Conservation (phyloP, 2,113 vertebrate genomes). For the Cephalopterus ornatus region DNA sequence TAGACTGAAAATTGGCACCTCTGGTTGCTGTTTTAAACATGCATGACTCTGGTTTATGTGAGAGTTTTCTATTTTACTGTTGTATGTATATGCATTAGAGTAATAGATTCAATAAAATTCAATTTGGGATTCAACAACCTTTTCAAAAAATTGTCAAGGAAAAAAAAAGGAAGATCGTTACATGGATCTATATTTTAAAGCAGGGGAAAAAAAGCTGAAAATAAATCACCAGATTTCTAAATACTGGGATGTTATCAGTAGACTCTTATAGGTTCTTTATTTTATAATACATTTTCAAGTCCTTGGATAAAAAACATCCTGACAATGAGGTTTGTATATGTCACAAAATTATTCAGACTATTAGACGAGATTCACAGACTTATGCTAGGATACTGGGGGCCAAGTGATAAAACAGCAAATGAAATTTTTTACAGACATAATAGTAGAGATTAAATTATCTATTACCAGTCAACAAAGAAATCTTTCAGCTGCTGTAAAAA, state of each 20-base stretch:
- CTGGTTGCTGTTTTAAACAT: not conserved
- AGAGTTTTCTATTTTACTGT: not conserved
- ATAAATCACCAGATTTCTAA: not conserved
- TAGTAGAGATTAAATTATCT: not conserved
- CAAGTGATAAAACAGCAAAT: not conserved
- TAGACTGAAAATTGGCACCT: not conserved
- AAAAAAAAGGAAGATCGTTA: not conserved
- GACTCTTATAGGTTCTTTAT: not conserved
- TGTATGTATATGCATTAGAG: not conserved
- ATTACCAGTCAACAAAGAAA: not conserved
- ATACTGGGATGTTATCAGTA: not conserved
- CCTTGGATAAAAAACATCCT: not conserved
- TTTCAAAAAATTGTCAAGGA: not conserved
- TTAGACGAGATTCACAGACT: not conserved
- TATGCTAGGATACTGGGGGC: not conserved
- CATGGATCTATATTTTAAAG: not conserved
- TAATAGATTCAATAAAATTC: not conserved
- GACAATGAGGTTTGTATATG: not conserved
- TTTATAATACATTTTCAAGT: not conserved
- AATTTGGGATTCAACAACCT: not conserved
- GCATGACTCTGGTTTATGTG: not conserved
- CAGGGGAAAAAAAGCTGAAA: not conserved
- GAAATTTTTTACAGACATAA: not conserved
- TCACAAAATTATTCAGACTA: not conserved
- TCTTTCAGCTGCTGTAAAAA: not conserved